Evolutionary conservation across 1,140 invertebrate species (phyloP).

Genomic region (Calliopsis andreniformis): DNA sequence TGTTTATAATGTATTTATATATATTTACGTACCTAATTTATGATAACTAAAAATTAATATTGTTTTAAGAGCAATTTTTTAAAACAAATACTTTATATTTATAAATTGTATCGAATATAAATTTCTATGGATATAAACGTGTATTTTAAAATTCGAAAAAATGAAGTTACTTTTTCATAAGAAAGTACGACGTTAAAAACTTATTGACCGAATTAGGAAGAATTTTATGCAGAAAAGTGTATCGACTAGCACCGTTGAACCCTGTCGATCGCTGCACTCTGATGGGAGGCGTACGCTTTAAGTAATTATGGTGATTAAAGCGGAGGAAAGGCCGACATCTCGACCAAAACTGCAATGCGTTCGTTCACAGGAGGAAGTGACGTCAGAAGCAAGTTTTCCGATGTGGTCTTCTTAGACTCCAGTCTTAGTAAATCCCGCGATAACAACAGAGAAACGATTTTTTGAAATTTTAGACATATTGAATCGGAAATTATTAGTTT

Average conservation of each 20-base stretch:
- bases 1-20: too few species aligned
- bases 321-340: constrained; percentile 14
- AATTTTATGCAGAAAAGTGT: not conserved
- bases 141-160: too few species aligned
- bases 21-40: too few species aligned
- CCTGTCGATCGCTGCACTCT: not conserved
- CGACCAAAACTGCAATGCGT: constrained; percentile 9
- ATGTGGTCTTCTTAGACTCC: constrained; percentile 12
- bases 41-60: too few species aligned
- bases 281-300: not conserved
- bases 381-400: constrained; percentile 56
- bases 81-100: too few species aligned
- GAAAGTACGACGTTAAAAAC: too few species aligned
- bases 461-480: too few species aligned
- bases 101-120: too few species aligned
- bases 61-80: too few species aligned
- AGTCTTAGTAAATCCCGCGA: not conserved
- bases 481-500: too few species aligned
- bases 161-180: too few species aligned
- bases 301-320: constrained; percentile 40
- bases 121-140: too few species aligned
- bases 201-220: not conserved
- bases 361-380: constrained; percentile 43
- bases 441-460: not conserved
- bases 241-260: not conserved